Percentiles rank a stretch among this genome's conserved stretches.
These are phyloP conservation scores for Colletes collaris DNA, from an alignment of 2,888 invertebrate species.

Conservation along the genomic window DNA sequence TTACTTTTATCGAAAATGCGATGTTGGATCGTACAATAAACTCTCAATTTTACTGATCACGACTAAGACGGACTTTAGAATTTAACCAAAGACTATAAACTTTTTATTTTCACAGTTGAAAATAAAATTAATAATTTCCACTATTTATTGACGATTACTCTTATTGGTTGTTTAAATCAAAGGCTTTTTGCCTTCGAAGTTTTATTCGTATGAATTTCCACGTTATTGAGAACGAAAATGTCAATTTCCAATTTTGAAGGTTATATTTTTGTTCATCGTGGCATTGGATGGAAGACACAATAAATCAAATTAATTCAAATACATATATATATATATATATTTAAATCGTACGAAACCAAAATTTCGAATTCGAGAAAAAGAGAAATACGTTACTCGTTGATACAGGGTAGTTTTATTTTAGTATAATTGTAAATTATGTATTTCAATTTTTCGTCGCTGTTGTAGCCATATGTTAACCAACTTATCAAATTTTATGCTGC, in stretches of 20 bases:
- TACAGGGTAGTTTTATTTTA: slow-evolving; percentile 21
- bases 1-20: slow-evolving; percentile 25
- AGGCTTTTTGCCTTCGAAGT: slow-evolving; percentile 16
- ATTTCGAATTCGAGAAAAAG: neutral
- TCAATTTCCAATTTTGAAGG: neutral
- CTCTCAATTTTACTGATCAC: slow-evolving; percentile 28
- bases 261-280: too few relatives aligned
- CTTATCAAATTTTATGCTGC: slow-evolving; percentile 38
- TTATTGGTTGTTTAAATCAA: slow-evolving; percentile 11
- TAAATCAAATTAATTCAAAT: neutral
- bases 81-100: neutral
- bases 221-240: neutral
- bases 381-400: slow-evolving; percentile 23
- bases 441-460: slow-evolving; percentile 24
- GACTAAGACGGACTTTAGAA: neutral
- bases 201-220: neutral
- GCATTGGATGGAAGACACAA: too few relatives aligned
- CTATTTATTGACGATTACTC: neutral
- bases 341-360: neutral
- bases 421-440: slow-evolving; percentile 18
- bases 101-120: slow-evolving; percentile 1
- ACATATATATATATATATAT: neutral
- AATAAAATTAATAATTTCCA: neutral
- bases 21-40: slow-evolving; percentile 36
- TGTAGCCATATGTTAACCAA: slow-evolving; percentile 20